Conservation (phyloP, 2,113 vertebrate genomes). For the Cephalopterus ornatus region DNA sequence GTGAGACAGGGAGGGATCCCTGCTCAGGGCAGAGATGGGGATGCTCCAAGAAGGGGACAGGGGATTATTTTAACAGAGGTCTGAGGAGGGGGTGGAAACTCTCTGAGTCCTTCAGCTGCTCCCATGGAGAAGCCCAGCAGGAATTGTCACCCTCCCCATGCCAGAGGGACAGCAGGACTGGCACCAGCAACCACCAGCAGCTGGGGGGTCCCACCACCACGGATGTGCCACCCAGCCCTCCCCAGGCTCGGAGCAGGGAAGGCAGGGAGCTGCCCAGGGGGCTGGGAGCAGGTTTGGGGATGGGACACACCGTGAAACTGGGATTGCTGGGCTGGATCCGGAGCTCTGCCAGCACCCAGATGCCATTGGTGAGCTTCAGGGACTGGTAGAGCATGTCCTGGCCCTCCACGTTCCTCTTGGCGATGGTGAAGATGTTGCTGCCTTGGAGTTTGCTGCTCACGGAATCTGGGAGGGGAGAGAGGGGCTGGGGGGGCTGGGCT, state of each 20-base stretch:
- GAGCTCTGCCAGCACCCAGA: slow-evolving; percentile 94
- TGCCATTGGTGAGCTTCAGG: slow-evolving; percentile 91
- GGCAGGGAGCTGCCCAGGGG: rapidly evolving
- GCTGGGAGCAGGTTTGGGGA: neutral
- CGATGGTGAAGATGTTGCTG: slow-evolving; percentile 95
- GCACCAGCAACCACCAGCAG: neutral
- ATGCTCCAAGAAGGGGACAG: rapidly evolving
- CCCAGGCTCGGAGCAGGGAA: neutral
- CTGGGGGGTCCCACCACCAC: rapidly evolving
- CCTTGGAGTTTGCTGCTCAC: slow-evolving; percentile 89
- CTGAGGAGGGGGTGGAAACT: neutral
- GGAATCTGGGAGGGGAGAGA: slow-evolving; percentile 73
- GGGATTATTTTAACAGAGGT: neutral
- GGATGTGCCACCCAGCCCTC: neutral
- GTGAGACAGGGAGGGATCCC: neutral
- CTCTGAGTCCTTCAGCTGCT: neutral
- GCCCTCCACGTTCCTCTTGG: slow-evolving; percentile 91
- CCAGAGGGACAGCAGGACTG: neutral
- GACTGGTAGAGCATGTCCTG: slow-evolving; percentile 99
- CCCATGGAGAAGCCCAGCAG: neutral
- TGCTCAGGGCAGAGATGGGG: neutral
- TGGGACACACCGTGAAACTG: slow-evolving; percentile 80
- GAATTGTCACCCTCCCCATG: neutral
- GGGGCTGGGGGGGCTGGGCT: neutral
- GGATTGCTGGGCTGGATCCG: slow-evolving; percentile 86